Evolutionary conservation across 2,113 vertebrate genomes (phyloP).

Genomic region (Oryctolagus cuniculus): DNA sequence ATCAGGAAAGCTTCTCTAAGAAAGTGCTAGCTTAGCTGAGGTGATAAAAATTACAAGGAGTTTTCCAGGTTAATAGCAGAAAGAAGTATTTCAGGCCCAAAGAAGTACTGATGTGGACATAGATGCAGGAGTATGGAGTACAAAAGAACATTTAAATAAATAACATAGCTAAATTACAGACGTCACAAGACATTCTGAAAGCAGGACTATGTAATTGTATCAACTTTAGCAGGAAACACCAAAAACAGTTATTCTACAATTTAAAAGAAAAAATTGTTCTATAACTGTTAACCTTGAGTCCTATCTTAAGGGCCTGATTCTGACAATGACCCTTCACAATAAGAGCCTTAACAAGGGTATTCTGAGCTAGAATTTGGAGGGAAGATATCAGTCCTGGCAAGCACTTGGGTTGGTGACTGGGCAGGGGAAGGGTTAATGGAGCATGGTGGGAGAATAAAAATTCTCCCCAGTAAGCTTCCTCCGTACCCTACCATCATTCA

Average conservation of each 20-base stretch:
- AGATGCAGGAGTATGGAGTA: not conserved
- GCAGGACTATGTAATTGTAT: not conserved
- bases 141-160: not conserved
- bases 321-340: too few relatives aligned
- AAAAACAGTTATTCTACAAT: not conserved
- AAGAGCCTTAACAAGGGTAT: too few relatives aligned
- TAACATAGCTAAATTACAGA: not conserved
- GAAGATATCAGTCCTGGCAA: too few relatives aligned
- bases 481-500: not conserved
- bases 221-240: not conserved
- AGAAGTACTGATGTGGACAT: not conserved
- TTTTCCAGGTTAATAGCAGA: not conserved
- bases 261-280: not conserved
- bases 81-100: not conserved
- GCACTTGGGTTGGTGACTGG: too few relatives aligned
- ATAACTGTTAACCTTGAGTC: too few relatives aligned
- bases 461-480: too few relatives aligned
- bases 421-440: too few relatives aligned
- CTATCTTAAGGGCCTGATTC: too few relatives aligned
- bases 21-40: not conserved
- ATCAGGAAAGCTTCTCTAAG: not conserved
- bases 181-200: not conserved
- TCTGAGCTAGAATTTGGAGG: too few relatives aligned
- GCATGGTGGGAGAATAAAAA: not conserved
- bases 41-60: not conserved